Evolutionary conservation across 2,113 vertebrate genomes (phyloP).

Genomic region (Leucopternis melanops): DNA sequence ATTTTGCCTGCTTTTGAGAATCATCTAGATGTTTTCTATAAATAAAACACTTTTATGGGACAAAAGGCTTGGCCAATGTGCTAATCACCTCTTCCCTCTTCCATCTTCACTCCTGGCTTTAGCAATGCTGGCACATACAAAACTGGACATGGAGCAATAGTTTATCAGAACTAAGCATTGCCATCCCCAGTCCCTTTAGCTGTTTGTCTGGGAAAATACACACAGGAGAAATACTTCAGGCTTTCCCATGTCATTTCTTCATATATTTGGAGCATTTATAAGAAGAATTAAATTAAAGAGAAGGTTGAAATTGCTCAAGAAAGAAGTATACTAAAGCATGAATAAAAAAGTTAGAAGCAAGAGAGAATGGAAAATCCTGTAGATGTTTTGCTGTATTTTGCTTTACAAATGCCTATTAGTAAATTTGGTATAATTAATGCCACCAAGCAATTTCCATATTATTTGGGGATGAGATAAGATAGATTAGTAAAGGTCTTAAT

Average conservation of each 20-base stretch:
- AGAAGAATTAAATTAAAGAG: background rate
- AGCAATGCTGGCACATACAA: background rate
- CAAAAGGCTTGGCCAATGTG: background rate
- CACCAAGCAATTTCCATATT: background rate
- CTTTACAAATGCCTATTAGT: background rate
- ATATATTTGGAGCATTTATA: background rate
- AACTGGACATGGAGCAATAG: background rate
- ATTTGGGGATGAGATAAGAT: background rate
- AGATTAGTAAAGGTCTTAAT: background rate
- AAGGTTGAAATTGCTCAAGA: background rate
- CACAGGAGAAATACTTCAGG: background rate
- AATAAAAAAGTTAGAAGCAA: background rate
- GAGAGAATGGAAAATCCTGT: background rate
- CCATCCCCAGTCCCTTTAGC: background rate
- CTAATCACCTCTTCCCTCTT: background rate
- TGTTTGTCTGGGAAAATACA: background rate
- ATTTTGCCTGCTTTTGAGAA: background rate
- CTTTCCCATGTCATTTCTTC: background rate
- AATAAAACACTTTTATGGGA: background rate
- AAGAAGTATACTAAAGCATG: background rate
- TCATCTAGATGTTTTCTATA: background rate
- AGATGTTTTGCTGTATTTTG: background rate
- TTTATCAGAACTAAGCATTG: background rate
- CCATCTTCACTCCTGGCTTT: background rate
- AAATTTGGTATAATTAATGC: background rate